Conservation (phyloP, 2,888 invertebrate genomes). For the Synanthedon vespiformis region DNA sequence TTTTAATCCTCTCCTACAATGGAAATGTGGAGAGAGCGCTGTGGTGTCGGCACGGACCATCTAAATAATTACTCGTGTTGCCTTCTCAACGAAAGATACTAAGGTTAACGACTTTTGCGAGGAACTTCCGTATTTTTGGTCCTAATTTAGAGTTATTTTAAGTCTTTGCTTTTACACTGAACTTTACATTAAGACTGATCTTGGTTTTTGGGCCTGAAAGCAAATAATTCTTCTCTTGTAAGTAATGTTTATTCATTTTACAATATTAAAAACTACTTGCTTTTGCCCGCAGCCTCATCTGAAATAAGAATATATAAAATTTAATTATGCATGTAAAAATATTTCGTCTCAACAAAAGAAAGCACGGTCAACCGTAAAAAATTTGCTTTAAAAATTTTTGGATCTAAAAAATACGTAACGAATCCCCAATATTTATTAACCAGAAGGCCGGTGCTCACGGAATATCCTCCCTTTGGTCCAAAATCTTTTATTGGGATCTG, state of each 20-base stretch:
- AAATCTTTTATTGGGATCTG: constrained; percentile 35
- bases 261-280: too few relatives aligned
- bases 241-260: too few relatives aligned
- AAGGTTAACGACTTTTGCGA: constrained; percentile 26
- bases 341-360: too few relatives aligned
- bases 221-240: too few relatives aligned
- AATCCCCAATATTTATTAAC: neutral
- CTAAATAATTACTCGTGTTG: constrained; percentile 22
- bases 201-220: too few relatives aligned
- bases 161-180: too few relatives aligned
- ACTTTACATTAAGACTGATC: too few relatives aligned
- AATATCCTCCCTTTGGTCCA: constrained; percentile 13
- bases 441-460: constrained; percentile 3
- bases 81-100: constrained; percentile 19
- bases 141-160: constrained; percentile 11
- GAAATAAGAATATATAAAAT: too few relatives aligned
- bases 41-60: constrained; percentile 1
- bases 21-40: neutral
- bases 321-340: too few relatives aligned
- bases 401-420: neutral
- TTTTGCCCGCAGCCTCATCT: too few relatives aligned
- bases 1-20: neutral
- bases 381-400: too few relatives aligned
- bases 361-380: too few relatives aligned
- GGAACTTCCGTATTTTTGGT: constrained; percentile 13